Base-by-base conservation (phyloP, 2,888 invertebrate species). In the Brassicogethes aeneus region DNA sequence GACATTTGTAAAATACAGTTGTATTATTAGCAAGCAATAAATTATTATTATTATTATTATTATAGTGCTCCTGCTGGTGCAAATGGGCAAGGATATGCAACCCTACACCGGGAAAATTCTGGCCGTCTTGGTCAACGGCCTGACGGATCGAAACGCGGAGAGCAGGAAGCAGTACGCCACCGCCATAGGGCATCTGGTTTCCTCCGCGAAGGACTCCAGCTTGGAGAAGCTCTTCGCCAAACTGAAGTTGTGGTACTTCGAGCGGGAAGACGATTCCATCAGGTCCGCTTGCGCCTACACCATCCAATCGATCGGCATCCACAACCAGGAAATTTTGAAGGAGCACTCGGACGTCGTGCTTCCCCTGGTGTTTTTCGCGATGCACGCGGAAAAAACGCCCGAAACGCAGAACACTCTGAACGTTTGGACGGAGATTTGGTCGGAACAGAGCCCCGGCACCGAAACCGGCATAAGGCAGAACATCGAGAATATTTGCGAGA, bases 341-440 rank as follows among this genome's bases (percentile, higher is more conserved):
- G 79, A 84, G 56, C 84, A 89, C 60, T 80, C 85, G 17, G 76
- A 74, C 5, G 67, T 80, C 16, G 73, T 89, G 7, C 74, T 93
- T 52, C 92, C 94, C 0, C 71, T 92, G 41, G 82, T 87, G 15
- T 94, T 92, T 65, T 78, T 91, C 49, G 94, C 91, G 8, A 93
- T 91, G 88, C 93, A 93, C 58, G 85, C 80, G 13, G 80, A 83
- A 54, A 80, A 81, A 58, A 78, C 75, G 12, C 77, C 79, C 15
- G 78, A 76, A 45, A 77, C 76, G 35, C 75, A 75, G 47, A 75
- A 75, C 45, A 79, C 79, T 8, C 73, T 84, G 45, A 83, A 85
- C 57, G 69, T 83, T 46, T 94, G 87, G 81, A 85, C 84, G 47
- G 92, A 93, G 61, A 74, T 92, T 31, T 94, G 93, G 93, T 77